A percentile compares a stretch with the other conserved stretches of the same genome.
Evolutionary conservation across 2,888 invertebrate genomes (phyloP).

Genomic region (Electrophaes corylata): DNA sequence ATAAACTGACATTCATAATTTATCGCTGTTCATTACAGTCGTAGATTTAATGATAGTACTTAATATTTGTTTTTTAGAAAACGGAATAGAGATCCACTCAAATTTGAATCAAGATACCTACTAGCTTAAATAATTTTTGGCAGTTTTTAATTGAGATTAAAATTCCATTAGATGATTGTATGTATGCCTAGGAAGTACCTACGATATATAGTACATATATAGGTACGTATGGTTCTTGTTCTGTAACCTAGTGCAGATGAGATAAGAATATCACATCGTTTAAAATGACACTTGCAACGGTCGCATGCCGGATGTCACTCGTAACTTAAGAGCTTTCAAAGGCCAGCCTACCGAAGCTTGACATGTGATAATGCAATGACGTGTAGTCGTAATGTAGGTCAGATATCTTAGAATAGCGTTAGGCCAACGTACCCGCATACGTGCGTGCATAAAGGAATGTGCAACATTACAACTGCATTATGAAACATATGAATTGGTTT

Average conservation of each 20-base stretch:
- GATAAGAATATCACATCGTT: conserved; percentile 7
- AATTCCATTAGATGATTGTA: no score
- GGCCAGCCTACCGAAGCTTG: conserved; percentile 36
- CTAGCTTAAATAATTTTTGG: not conserved
- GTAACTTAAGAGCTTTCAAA: conserved; percentile 31
- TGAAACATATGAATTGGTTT: conserved; percentile 40
- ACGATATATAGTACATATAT: not conserved
- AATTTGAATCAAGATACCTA: not conserved
- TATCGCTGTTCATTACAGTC: not conserved
- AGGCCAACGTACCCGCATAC: conserved; percentile 46
- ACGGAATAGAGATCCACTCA: not conserved
- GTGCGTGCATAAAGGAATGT: conserved; percentile 48
- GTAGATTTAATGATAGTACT: no score
- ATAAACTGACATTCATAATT: not conserved
- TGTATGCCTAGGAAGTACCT: not conserved
- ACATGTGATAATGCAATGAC: conserved; percentile 55
- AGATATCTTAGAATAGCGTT: conserved; percentile 60
- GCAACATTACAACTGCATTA: conserved; percentile 58
- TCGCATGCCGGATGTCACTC: conserved; percentile 19
- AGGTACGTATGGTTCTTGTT: conserved; percentile 7
- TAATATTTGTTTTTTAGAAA: not conserved
- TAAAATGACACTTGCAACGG: conserved; percentile 13
- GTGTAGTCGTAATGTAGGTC: conserved; percentile 75
- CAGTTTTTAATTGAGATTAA: not conserved
- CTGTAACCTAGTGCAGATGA: conserved; percentile 4